Evolutionary conservation across 2,797 vertebrate species (phyloP).

Genomic region (Microcaecilia unicolor): DNA sequence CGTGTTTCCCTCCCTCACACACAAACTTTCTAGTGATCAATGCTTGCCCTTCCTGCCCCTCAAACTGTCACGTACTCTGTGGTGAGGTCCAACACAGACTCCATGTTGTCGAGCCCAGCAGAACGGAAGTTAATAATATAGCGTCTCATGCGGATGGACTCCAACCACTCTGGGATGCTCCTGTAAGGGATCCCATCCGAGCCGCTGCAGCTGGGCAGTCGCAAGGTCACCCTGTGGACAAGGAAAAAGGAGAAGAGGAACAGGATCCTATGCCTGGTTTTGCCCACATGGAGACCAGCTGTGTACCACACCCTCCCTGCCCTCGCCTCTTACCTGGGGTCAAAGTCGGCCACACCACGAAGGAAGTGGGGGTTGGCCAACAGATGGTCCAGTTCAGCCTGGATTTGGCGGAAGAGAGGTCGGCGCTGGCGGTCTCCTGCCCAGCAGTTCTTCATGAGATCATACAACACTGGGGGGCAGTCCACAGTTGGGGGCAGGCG

Average conservation of each 20-base stretch:
- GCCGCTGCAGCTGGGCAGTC: slow-evolving; percentile 59
- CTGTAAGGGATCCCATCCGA: slow-evolving; percentile 61
- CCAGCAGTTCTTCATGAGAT: slow-evolving; percentile 95
- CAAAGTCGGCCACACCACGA: slow-evolving; percentile 57
- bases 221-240: slow-evolving; percentile 48
- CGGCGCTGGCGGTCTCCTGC: slow-evolving; percentile 69
- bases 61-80: slow-evolving; percentile 47
- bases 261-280: too few species aligned
- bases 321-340: slow-evolving; percentile 57
- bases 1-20: too few species aligned
- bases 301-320: too few species aligned
- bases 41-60: not conserved
- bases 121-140: slow-evolving; percentile 87
- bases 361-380: slow-evolving; percentile 53
- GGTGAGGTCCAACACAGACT: slow-evolving; percentile 69
- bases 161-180: slow-evolving; percentile 81
- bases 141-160: slow-evolving; percentile 84
- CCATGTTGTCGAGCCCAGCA: slow-evolving; percentile 80
- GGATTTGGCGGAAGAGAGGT: slow-evolving; percentile 77
- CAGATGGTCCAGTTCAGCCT: slow-evolving; percentile 53
- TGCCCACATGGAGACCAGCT: too few species aligned
- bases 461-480: slow-evolving; percentile 85
- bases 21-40: not conserved
- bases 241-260: too few species aligned
- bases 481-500: slow-evolving; percentile 82